Percentiles rank a stretch among this genome's conserved stretches.
Conservation (phyloP, 2,113 vertebrate species). For the Coregonus clupeaformis region DNA sequence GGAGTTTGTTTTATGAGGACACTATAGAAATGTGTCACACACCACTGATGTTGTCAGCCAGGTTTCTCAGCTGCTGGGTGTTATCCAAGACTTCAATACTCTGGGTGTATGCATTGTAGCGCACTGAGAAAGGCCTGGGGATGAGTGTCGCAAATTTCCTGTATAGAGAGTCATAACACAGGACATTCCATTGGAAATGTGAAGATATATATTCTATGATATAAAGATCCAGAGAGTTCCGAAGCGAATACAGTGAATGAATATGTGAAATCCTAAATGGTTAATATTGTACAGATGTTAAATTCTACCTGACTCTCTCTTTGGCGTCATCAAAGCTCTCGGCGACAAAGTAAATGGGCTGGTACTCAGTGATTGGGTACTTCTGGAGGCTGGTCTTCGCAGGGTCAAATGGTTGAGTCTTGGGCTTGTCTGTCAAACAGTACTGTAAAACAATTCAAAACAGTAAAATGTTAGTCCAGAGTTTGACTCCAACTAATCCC, state of each 20-base stretch:
- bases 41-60: constrained; percentile 89
- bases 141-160: constrained; percentile 93
- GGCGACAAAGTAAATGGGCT: constrained; percentile 90
- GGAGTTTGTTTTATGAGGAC: background rate
- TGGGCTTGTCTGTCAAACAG: constrained; percentile 83
- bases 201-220: background rate
- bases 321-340: constrained; percentile 94
- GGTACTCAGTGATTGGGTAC: constrained; percentile 92
- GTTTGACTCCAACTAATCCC: background rate
- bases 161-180: constrained; percentile 3
- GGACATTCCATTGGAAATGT: background rate
- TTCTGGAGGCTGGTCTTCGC: constrained; percentile 85
- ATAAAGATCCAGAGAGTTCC: background rate
- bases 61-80: constrained; percentile 85
- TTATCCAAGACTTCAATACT: constrained; percentile 93
- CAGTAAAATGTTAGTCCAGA: background rate
- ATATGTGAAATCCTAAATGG: background rate
- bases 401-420: constrained; percentile 80
- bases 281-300: background rate
- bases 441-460: constrained; percentile 73
- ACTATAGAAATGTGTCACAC: constrained; percentile 25
- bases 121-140: constrained; percentile 90
- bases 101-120: constrained; percentile 94
- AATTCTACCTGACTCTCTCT: constrained; percentile 88
- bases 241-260: background rate